Base-by-base conservation (phyloP, 2,797 vertebrate genomes). In the Gila robusta region DNA sequence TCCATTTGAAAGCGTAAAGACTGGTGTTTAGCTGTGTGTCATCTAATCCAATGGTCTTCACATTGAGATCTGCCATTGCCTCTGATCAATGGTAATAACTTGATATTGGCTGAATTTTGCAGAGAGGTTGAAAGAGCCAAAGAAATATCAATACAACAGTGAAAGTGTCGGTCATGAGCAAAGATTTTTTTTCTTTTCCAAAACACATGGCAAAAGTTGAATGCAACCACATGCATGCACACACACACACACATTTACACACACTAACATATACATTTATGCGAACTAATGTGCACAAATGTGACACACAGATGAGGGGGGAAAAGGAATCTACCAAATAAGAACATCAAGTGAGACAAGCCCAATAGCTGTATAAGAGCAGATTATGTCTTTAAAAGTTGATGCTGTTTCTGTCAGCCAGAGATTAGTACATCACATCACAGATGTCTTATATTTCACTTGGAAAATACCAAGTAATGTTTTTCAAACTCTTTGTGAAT, bases 111-210 rank as follows among this genome's bases (percentile, higher is more conserved):
- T 56, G 80, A 17, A 74, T 3, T 83, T 85, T 79, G 67, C 52
- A 47, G 49, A 77, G 47, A 85, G 67, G 78, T 71, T 80, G 92
- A 94, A 93, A 94, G 91, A 92, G 90, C 90, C 91, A 89, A 84
- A 86, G 89, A 86, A 83, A 87, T 93, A 94, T 94, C 94, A 93
- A 96, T 96, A 94, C 88, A 93, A 94, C 88, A 93, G 91, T 88
- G 93, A 93, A 93, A 95, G 93, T 93, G 91, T 89, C 49, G 89
- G 87, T 93, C 92, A 92, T 14, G 26, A 93, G 92, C 92, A 86
- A 91, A 90, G 85, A 87, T 82, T 78, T 87, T 52, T 83, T 81
- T 77, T 52, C 32, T 77, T 66, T 74, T 26, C 76, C 54, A 21
- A 72, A 78, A 87, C 35, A 73, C 37, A 47, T 19, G 44, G 19